These are phyloP conservation scores for Troides oblongomaculatus DNA, from an alignment of 2,888 invertebrate genomes.

Conservation along the genomic window DNA sequence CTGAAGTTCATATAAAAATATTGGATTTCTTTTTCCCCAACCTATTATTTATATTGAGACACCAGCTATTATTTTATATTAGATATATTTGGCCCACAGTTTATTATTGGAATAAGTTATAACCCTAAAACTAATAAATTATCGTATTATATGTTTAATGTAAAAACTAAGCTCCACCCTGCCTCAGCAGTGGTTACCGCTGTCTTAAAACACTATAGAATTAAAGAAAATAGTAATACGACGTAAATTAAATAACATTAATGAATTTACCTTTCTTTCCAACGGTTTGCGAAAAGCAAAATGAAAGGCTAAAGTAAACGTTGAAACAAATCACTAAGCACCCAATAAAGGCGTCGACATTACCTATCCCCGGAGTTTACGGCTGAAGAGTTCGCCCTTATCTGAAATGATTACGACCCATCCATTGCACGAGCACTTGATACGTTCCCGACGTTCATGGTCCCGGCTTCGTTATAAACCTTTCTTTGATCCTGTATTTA, in stretches of 20 bases:
- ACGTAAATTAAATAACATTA: neutral
- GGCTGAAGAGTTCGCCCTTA: slow-evolving; percentile 8
- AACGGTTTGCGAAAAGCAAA: neutral
- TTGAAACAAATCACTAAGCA: slow-evolving; percentile 21
- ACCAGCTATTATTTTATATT: too few relatives aligned
- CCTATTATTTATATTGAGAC: too few relatives aligned
- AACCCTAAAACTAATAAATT: neutral
- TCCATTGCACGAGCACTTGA: slow-evolving; percentile 4
- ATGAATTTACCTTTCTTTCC: neutral
- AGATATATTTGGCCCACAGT: too few relatives aligned
- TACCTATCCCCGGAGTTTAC: slow-evolving; percentile 12
- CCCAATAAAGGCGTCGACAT: slow-evolving; percentile 16
- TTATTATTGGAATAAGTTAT: too few relatives aligned
- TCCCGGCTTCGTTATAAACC: neutral
- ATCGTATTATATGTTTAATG: neutral
- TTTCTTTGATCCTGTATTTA: neutral
- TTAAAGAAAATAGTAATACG: neutral
- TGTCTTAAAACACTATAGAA: too few relatives aligned
- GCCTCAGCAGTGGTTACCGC: too few relatives aligned
- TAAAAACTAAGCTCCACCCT: neutral
- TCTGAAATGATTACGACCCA: slow-evolving; percentile 18
- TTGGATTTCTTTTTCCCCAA: too few relatives aligned
- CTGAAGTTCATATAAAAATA: too few relatives aligned
- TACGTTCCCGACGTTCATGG: neutral
- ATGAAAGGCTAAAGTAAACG: slow-evolving; percentile 7